Conservation (phyloP, 2,113 vertebrate species). For the Dipodomys spectabilis region DNA sequence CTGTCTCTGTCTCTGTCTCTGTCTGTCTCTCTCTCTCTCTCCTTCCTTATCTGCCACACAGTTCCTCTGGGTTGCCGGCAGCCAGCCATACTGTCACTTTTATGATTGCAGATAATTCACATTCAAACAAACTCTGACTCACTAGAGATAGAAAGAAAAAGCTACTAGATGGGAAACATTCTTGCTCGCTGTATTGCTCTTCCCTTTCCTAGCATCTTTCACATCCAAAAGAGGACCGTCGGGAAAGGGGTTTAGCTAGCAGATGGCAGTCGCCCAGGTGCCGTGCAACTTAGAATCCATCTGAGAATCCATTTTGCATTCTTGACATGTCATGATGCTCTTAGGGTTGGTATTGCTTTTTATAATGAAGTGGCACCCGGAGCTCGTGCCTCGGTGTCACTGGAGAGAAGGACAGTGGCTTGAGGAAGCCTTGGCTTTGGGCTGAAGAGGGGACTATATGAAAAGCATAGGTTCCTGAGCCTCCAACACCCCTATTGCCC, state of each 20-base stretch:
- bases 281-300: not conserved
- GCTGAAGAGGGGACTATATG: not conserved
- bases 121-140: conserved; percentile 72
- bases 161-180: not conserved
- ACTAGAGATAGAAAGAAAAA: conserved; percentile 47
- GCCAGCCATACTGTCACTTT: conserved; percentile 40
- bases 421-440: not conserved
- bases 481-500: not conserved
- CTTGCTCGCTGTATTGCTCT: not conserved
- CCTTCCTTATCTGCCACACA: not conserved
- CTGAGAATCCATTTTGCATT: no score
- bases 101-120: conserved; percentile 66
- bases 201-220: not conserved
- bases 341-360: not conserved
- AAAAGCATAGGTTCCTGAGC: not conserved
- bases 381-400: fast-evolving
- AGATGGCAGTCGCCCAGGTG: not conserved
- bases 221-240: not conserved
- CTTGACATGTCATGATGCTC: not conserved
- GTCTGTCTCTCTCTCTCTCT: no score
- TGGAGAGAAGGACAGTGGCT: not conserved
- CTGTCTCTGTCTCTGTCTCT: no score
- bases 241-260: not conserved
- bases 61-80: not conserved
- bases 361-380: not conserved